Evolutionary conservation across 23 tunicate species (phyloP).

Genomic region (Halocynthia roretzi): DNA sequence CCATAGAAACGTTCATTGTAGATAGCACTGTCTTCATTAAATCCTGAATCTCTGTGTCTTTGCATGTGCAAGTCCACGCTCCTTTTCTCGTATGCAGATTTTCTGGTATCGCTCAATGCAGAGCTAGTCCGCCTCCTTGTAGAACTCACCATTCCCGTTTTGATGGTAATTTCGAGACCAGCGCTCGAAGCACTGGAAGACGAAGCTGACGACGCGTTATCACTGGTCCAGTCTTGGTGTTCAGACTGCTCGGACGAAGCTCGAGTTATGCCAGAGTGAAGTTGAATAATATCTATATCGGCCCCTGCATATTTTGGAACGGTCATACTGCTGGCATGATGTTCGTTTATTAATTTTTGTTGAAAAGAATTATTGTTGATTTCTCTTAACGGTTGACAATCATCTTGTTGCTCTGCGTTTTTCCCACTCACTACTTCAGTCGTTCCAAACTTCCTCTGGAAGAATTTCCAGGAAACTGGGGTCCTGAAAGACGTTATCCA

Average conservation of each 20-base stretch:
- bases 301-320: background rate
- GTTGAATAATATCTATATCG: background rate
- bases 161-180: conserved; percentile 8
- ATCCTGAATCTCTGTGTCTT: conserved; percentile 20
- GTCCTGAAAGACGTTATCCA: conserved; percentile 11
- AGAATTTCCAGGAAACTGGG: conserved; percentile 11
- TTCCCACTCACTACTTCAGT: too few relatives aligned
- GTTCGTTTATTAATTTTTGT: too few relatives aligned
- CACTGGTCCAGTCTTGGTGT: too few relatives aligned
- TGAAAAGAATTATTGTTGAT: too few relatives aligned
- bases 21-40: conserved; percentile 3
- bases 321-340: background rate
- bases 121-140: conserved; percentile 1
- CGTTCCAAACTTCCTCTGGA: conserved; percentile 6
- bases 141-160: background rate
- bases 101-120: too few relatives aligned
- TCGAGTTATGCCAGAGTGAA: too few relatives aligned
- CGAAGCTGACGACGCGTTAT: background rate
- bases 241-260: too few relatives aligned
- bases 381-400: too few relatives aligned
- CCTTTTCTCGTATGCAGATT: too few relatives aligned
- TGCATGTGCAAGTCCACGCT: background rate
- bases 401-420: too few relatives aligned
- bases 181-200: conserved; percentile 16
- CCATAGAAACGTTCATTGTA: too few relatives aligned